Evolutionary conservation across 2,888 invertebrate genomes (phyloP).

Genomic region (Loripinus fragilis): DNA sequence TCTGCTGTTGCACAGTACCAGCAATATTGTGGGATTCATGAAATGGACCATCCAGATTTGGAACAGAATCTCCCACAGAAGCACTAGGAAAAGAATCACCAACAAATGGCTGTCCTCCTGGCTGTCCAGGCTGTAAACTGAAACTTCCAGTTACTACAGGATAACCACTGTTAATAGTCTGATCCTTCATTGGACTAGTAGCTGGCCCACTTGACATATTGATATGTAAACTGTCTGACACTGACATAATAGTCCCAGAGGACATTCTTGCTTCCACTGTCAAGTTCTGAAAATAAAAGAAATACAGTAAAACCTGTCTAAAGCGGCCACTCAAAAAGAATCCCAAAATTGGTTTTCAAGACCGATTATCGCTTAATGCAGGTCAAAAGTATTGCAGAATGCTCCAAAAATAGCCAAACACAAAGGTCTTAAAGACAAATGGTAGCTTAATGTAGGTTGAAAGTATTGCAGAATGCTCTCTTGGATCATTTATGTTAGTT

Average conservation of each 20-base stretch:
- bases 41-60: neutral
- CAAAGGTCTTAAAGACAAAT: too few species aligned
- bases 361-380: too few species aligned
- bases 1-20: neutral
- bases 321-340: too few species aligned
- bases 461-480: too few species aligned
- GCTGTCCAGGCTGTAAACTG: neutral
- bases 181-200: neutral
- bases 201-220: neutral
- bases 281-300: slow-evolving; percentile 9
- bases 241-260: neutral
- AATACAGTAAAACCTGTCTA: too few species aligned
- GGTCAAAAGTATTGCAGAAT: too few species aligned
- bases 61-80: slow-evolving; percentile 5
- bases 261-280: slow-evolving; percentile 5
- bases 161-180: neutral
- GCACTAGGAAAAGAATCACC: neutral
- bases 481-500: too few species aligned
- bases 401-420: too few species aligned
- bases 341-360: too few species aligned
- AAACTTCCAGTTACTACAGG: neutral
- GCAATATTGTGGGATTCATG: neutral
- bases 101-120: neutral
- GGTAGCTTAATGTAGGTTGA: too few species aligned
- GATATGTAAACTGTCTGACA: neutral